A percentile compares a stretch with the other conserved stretches of the same genome.
phyloP scores from a whole-genome alignment of 2,888 invertebrate species.

The Conistra vaccinii region DNA sequence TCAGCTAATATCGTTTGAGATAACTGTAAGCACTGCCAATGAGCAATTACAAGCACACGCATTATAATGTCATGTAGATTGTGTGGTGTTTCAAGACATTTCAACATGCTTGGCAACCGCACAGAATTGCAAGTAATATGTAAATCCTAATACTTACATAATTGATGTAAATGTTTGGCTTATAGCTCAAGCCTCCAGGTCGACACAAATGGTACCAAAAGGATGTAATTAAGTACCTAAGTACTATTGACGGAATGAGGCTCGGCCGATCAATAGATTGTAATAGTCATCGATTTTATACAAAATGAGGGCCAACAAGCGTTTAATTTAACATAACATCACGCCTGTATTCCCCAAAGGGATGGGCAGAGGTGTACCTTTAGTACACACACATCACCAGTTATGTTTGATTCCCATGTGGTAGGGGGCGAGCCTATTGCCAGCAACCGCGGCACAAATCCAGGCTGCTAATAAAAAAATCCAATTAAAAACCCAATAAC shows the following conservation, averaged over 20 bases:
- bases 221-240: neutral
- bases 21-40: conserved; percentile 32
- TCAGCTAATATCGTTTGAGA: neutral
- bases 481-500: too few species aligned
- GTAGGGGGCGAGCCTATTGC: too few species aligned
- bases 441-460: too few species aligned
- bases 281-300: neutral
- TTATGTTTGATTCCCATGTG: too few species aligned
- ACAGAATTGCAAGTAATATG: conserved; percentile 37
- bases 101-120: conserved; percentile 30
- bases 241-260: neutral
- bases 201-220: neutral
- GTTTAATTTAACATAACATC: too few species aligned
- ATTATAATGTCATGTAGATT: conserved; percentile 39
- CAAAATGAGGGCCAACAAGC: neutral
- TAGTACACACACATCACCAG: too few species aligned
- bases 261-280: conserved; percentile 2
- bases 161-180: conserved; percentile 25
- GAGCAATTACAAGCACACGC: conserved; percentile 21
- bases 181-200: neutral
- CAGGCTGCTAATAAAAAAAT: too few species aligned
- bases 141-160: conserved; percentile 33
- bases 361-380: too few species aligned
- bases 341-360: too few species aligned
- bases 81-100: conserved; percentile 27